phyloP scores from a whole-genome alignment of 2,113 vertebrate species.

The Siniperca knerii region DNA sequence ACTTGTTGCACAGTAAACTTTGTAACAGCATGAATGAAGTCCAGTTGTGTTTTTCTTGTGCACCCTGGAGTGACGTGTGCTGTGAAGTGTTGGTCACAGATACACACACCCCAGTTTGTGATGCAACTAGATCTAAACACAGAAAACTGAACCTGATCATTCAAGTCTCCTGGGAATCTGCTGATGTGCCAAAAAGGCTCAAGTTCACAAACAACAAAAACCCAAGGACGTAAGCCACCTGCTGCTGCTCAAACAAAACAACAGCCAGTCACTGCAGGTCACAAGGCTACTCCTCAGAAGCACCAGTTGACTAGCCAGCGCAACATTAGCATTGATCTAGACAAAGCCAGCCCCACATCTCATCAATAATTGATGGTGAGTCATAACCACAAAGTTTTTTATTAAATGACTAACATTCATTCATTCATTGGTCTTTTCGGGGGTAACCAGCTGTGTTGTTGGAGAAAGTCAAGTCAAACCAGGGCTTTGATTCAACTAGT shows the following conservation, averaged over 20 bases:
- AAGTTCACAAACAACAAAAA: slow-evolving; percentile 82
- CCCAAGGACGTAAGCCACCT: slow-evolving; percentile 82
- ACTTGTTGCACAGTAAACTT: neutral
- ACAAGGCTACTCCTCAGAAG: slow-evolving; percentile 66
- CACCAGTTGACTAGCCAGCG: slow-evolving; percentile 47
- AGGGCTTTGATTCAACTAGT: slow-evolving; percentile 24
- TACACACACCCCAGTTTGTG: slow-evolving; percentile 39
- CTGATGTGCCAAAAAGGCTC: slow-evolving; percentile 82
- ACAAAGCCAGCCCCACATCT: slow-evolving; percentile 65
- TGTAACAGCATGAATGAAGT: slow-evolving; percentile 3
- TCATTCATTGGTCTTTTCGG: slow-evolving; percentile 61
- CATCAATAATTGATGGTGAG: slow-evolving; percentile 80
- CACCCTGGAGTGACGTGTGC: neutral
- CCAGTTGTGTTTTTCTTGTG: slow-evolving; percentile 14
- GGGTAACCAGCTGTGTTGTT: slow-evolving; percentile 71
- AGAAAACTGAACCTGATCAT: slow-evolving; percentile 76
- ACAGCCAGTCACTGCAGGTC: slow-evolving; percentile 71
- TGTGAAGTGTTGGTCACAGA: slow-evolving; percentile 30
- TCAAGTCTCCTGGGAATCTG: slow-evolving; percentile 75
- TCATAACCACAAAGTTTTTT: slow-evolving; percentile 72
- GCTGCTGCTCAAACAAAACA: slow-evolving; percentile 81
- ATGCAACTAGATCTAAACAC: slow-evolving; percentile 72
- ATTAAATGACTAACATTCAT: slow-evolving; percentile 53
- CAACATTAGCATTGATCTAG: slow-evolving; percentile 74
- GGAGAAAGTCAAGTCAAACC: slow-evolving; percentile 58